Evolutionary conservation across 2,113 vertebrate genomes (phyloP).

Genomic region (Gobio gobio): DNA sequence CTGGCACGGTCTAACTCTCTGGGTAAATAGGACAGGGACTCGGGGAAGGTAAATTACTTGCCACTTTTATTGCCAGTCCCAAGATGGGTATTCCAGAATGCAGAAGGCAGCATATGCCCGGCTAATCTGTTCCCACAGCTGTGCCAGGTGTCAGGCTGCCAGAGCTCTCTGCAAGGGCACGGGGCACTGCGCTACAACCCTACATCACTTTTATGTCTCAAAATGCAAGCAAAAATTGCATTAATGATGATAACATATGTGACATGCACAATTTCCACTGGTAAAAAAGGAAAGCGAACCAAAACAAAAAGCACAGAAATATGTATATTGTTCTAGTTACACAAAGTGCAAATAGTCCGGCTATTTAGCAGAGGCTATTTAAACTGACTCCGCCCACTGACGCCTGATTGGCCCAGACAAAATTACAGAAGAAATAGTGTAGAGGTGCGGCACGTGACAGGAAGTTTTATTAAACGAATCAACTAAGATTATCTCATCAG

Average conservation of each 20-base stretch:
- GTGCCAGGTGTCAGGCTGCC: constrained; percentile 69
- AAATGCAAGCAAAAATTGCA: background rate
- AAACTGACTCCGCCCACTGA: too few relatives aligned
- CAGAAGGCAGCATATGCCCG: constrained; percentile 68
- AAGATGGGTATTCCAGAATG: constrained; percentile 60
- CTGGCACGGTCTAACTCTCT: constrained; percentile 38
- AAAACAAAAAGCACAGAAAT: background rate
- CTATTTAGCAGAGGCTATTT: too few relatives aligned
- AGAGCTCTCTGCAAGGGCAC: constrained; percentile 64
- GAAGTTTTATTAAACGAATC: too few relatives aligned
- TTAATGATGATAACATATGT: background rate
- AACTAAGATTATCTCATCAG: too few relatives aligned
- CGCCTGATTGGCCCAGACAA: too few relatives aligned
- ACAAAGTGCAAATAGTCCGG: too few relatives aligned
- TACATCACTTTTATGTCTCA: background rate
- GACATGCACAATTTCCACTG: background rate
- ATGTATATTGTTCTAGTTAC: background rate
- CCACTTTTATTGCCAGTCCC: constrained; percentile 68
- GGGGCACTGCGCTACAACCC: constrained; percentile 16
- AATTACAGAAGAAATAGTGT: too few relatives aligned
- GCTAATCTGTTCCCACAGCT: constrained; percentile 67
- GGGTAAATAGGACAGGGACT: constrained; percentile 5
- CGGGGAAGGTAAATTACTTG: constrained; percentile 58
- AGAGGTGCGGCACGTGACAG: too few relatives aligned
- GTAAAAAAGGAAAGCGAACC: too few relatives aligned